Evolutionary conservation across 2,113 vertebrate species (phyloP).

Genomic region (Gadus macrocephalus): DNA sequence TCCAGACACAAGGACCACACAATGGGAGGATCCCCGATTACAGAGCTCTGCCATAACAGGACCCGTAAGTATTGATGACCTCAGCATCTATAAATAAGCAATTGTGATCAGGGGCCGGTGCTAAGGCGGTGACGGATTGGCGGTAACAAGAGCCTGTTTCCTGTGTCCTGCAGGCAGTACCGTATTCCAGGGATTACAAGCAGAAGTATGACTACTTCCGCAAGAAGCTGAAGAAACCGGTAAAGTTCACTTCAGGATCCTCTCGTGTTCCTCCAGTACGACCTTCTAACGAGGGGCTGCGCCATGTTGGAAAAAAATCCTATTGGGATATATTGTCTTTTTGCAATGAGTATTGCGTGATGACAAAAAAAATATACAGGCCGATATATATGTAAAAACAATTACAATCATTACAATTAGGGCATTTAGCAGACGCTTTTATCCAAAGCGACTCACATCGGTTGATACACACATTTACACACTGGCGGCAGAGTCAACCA

Average conservation of each 20-base stretch:
- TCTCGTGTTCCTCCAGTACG: no score
- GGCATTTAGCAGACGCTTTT: no score
- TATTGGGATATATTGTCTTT: no score
- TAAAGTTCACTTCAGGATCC: constrained; percentile 33
- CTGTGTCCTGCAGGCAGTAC: constrained; percentile 82
- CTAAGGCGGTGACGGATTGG: constrained; percentile 1
- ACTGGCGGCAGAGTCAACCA: no score
- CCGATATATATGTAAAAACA: no score
- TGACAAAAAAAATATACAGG: no score
- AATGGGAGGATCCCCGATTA: constrained; percentile 96
- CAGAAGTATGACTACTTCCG: constrained; percentile 98
- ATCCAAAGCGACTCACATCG: no score
- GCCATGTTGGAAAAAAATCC: no score
- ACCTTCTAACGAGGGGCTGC: no score
- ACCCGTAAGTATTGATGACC: constrained; percentile 80
- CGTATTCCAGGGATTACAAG: constrained; percentile 99
- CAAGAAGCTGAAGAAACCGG: constrained; percentile 95
- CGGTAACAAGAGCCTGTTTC: constrained; percentile 12
- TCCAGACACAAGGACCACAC: constrained; percentile 88
- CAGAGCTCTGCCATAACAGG: constrained; percentile 89
- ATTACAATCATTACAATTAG: no score
- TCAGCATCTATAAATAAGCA: not conserved
- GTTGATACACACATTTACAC: no score
- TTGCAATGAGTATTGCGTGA: no score
- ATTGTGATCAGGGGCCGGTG: not conserved